Evolutionary conservation across 2,113 vertebrate genomes (phyloP).

Genomic region (Halichoeres trimaculatus): DNA sequence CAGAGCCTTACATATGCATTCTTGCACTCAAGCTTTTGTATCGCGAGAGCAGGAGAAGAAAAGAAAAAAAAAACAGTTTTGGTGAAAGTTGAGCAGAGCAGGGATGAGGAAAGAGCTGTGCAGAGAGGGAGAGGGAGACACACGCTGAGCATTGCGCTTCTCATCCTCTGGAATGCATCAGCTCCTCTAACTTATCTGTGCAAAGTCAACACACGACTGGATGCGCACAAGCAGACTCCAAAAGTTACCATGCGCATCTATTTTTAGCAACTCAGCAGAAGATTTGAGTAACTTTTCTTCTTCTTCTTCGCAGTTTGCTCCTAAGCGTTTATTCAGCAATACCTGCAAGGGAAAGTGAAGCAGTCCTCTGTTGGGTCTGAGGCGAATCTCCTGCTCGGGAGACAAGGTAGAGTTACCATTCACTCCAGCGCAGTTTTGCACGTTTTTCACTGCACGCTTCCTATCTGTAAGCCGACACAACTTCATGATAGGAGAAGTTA

Average conservation of each 20-base stretch:
- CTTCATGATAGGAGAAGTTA: neutral
- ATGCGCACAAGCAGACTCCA: slow-evolving; percentile 63
- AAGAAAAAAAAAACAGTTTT: slow-evolving; percentile 49
- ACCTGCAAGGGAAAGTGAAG: slow-evolving; percentile 56
- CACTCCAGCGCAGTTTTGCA: slow-evolving; percentile 9
- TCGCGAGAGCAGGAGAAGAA: slow-evolving; percentile 76
- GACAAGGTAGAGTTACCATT: slow-evolving; percentile 72
- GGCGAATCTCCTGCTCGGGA: slow-evolving; percentile 73
- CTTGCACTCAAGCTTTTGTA: slow-evolving; percentile 70
- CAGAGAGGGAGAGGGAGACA: slow-evolving; percentile 59
- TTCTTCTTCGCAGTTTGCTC: slow-evolving; percentile 47
- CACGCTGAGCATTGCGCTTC: slow-evolving; percentile 61
- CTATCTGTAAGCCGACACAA: neutral
- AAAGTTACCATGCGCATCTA: slow-evolving; percentile 68
- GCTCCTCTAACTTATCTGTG: slow-evolving; percentile 68
- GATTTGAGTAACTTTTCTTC: slow-evolving; percentile 50
- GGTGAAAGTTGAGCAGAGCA: slow-evolving; percentile 68
- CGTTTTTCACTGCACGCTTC: slow-evolving; percentile 3
- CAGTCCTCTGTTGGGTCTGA: slow-evolving; percentile 66
- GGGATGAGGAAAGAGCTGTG: slow-evolving; percentile 76
- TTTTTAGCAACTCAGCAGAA: slow-evolving; percentile 57
- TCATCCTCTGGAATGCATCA: slow-evolving; percentile 79
- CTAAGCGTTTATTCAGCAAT: slow-evolving; percentile 51
- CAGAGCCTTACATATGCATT: slow-evolving; percentile 35
- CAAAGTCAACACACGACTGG: slow-evolving; percentile 62